A percentile compares a stretch with the other conserved stretches of the same genome.
phyloP scores from a whole-genome alignment of 53 echinoderm and acorn worm genomes.

The Hippasteria phrygiana region DNA sequence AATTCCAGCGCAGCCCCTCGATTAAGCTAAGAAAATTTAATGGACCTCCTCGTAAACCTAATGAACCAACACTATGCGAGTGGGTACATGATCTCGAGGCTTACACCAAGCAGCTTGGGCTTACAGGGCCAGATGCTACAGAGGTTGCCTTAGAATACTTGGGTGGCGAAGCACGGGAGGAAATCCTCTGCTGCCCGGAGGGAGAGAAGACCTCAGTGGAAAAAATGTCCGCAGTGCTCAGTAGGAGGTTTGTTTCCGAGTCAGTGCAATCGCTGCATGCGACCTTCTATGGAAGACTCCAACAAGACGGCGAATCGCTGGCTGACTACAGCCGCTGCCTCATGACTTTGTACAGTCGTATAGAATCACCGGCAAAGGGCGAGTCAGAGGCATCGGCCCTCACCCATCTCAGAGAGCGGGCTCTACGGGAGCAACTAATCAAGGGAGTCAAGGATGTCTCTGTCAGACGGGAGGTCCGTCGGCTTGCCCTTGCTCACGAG shows the following conservation, averaged over 20 bases:
- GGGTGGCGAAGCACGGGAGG: background rate
- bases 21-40: background rate
- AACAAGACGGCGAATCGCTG: background rate
- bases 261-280: background rate
- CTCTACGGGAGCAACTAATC: conserved; percentile 4
- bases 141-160: background rate
- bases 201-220: background rate
- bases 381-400: background rate
- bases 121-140: background rate
- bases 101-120: background rate
- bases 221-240: background rate
- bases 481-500: background rate
- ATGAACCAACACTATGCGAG: background rate
- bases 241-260: background rate
- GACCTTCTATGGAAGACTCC: background rate
- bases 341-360: background rate
- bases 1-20: background rate
- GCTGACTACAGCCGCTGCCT: background rate
- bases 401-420: background rate
- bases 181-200: background rate
- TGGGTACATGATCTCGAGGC: background rate
- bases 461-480: conserved; percentile 1
- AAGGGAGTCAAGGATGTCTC: conserved; percentile 31
- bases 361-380: background rate
- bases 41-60: background rate